Evolutionary conservation across 2,113 vertebrate species (phyloP).

Genomic region (Ovis aries): DNA sequence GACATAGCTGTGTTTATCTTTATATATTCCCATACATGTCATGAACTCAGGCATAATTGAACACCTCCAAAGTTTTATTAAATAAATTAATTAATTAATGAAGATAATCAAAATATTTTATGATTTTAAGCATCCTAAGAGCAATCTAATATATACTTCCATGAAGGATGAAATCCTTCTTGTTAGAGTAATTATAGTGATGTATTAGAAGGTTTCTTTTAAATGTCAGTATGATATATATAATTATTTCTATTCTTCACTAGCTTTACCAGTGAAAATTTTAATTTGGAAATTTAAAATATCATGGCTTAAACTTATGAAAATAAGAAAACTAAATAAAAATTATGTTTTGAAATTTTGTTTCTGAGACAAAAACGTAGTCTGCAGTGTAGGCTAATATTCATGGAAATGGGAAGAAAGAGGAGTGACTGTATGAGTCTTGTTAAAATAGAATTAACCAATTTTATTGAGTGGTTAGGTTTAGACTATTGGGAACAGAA

Average conservation of each 20-base stretch:
- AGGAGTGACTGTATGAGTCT: background rate
- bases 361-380: background rate
- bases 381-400: background rate
- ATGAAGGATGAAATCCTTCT: background rate
- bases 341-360: background rate
- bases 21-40: background rate
- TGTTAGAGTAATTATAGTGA: background rate
- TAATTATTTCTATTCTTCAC: background rate
- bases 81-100: background rate
- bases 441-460: background rate
- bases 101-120: background rate
- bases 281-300: background rate
- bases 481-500: background rate
- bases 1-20: background rate
- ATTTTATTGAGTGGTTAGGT: background rate
- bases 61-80: background rate
- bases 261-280: background rate
- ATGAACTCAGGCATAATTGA: background rate
- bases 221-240: slow-evolving; percentile 8
- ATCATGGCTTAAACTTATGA: background rate
- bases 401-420: background rate
- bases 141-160: background rate
- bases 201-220: background rate
- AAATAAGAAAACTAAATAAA: slow-evolving; percentile 10
- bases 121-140: background rate